Evolutionary conservation across 2,888 invertebrate species (phyloP).

Genomic region (Leucophenga maculata): DNA sequence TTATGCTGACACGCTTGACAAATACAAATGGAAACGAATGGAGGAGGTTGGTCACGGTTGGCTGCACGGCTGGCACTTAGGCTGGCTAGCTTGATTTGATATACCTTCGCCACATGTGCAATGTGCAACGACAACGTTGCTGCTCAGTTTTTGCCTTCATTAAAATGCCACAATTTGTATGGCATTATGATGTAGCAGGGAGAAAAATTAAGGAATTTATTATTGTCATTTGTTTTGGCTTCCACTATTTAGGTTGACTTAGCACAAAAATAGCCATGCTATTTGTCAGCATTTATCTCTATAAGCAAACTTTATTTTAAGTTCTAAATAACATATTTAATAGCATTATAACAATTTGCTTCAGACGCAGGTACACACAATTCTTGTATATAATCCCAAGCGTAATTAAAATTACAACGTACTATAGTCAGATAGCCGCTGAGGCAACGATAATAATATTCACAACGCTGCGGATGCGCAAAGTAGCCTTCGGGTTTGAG

Average conservation of each 20-base stretch:
- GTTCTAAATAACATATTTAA: no score
- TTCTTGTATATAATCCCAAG: slow-evolving; percentile 55
- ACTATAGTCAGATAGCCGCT: slow-evolving; percentile 58
- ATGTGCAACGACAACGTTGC: no score
- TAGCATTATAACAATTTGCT: slow-evolving; percentile 48
- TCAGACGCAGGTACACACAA: slow-evolving; percentile 52
- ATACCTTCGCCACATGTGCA: slow-evolving; percentile 15
- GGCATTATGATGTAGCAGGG: background rate
- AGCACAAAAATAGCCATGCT: slow-evolving; percentile 4
- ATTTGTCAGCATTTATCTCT: slow-evolving; percentile 49
- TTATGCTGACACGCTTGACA: slow-evolving; percentile 62
- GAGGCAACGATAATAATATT: slow-evolving; percentile 62
- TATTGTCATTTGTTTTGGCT: slow-evolving; percentile 48
- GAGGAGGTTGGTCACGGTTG: slow-evolving; percentile 44
- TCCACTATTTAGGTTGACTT: slow-evolving; percentile 23
- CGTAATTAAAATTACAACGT: slow-evolving; percentile 58
- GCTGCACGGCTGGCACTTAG: slow-evolving; percentile 37
- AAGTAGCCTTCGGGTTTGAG: slow-evolving; percentile 41
- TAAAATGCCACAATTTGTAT: slow-evolving; percentile 10
- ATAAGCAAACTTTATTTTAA: slow-evolving; percentile 22
- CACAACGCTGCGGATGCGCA: slow-evolving; percentile 58
- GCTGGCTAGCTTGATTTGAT: slow-evolving; percentile 24
- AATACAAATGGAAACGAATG: slow-evolving; percentile 64
- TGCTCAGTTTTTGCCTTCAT: slow-evolving; percentile 9
- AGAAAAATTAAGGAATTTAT: slow-evolving; percentile 38